phyloP scores from a whole-genome alignment of 2,888 invertebrate genomes.

The Eilema griseolum region DNA sequence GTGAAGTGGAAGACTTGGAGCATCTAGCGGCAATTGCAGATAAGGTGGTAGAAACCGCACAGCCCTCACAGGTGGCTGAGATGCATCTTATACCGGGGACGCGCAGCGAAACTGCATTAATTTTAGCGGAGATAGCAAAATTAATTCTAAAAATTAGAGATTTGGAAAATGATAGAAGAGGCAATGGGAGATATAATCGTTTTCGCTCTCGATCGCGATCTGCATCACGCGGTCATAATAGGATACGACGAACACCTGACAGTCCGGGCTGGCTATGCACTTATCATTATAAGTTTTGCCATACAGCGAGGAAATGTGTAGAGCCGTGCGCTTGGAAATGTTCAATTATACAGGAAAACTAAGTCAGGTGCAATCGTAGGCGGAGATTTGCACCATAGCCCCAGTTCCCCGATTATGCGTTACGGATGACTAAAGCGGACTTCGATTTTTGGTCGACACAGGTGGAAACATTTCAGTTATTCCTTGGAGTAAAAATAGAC shows the following conservation, averaged over 20 bases:
- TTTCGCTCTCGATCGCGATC: background rate
- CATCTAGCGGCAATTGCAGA: conserved; percentile 3
- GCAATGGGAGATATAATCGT: background rate
- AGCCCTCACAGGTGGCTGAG: background rate
- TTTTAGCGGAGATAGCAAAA: background rate
- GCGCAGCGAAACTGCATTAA: background rate
- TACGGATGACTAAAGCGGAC: too few relatives aligned
- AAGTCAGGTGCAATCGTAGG: background rate
- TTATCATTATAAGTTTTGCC: conserved; percentile 1
- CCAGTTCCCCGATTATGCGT: too few relatives aligned
- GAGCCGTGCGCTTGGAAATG: conserved; percentile 4
- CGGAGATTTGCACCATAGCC: too few relatives aligned
- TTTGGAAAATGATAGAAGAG: background rate
- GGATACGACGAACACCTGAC: background rate
- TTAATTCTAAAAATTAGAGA: background rate
- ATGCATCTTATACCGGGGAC: background rate
- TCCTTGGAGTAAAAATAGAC: too few relatives aligned
- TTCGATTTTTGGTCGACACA: too few relatives aligned
- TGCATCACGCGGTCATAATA: background rate
- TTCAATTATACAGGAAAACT: background rate
- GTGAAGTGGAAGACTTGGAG: conserved; percentile 4
- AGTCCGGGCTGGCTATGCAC: background rate
- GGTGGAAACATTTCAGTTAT: too few relatives aligned
- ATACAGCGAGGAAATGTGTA: background rate
- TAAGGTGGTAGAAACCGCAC: conserved; percentile 3